These are phyloP conservation scores for Andrena bicolor DNA, from an alignment of 2,888 invertebrate genomes.

Conservation along the genomic window DNA sequence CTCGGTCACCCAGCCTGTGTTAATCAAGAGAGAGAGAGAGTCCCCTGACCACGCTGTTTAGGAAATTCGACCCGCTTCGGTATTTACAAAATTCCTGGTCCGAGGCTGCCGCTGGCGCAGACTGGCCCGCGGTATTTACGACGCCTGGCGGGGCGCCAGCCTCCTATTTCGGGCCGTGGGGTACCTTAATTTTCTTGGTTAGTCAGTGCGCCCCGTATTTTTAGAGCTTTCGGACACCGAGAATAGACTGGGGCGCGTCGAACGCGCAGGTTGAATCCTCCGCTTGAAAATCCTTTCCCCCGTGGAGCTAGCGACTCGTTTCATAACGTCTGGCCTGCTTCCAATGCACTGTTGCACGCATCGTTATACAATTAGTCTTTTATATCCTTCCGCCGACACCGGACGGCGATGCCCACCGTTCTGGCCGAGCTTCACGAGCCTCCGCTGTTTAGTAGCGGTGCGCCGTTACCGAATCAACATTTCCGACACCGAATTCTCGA, in stretches of 20 bases:
- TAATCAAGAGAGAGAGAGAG: no score
- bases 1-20: no score
- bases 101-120: neutral
- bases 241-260: conserved; percentile 44
- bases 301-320: conserved; percentile 14
- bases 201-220: conserved; percentile 49
- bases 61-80: neutral
- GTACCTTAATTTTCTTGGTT: conserved; percentile 50
- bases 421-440: neutral
- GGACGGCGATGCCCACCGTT: neutral
- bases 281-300: conserved; percentile 30
- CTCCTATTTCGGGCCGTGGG: conserved; percentile 35
- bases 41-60: neutral
- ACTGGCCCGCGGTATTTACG: conserved; percentile 33
- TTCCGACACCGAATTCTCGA: no score
- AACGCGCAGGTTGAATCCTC: conserved; percentile 40
- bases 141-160: conserved; percentile 46
- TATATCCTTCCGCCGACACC: neutral
- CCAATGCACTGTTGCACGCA: conserved; percentile 45
- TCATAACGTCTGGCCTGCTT: conserved; percentile 56
- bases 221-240: conserved; percentile 33
- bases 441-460: neutral
- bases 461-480: no score
- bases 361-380: conserved; percentile 38
- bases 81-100: conserved; percentile 39